Base-by-base conservation (phyloP, 2,797 vertebrate species). In the Crypturellus tataupa region DNA sequence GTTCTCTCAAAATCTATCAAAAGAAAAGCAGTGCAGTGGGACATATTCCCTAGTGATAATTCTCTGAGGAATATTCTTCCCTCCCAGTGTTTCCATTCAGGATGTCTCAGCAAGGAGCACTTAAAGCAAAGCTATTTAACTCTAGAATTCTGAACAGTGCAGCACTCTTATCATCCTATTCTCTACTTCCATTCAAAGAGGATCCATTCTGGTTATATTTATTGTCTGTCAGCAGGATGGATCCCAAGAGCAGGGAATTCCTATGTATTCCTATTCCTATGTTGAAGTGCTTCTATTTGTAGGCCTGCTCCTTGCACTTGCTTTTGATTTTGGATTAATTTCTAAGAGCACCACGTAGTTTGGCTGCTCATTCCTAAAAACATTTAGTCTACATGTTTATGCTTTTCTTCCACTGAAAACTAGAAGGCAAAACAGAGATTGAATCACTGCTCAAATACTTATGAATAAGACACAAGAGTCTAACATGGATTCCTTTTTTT, bases 271-370 rank as follows among this genome's bases (percentile, higher is more conserved):
- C 24, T 51, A 25, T 89, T 94, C 86, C 63, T 72, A 80, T 77
- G 56, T 44, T 71, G 53, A 87, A n/a, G 53, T 93, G 76, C 49
- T 31, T 85, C 84, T 71, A 80, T 56, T 33, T 78, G 60, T 59
- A 86, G 81, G 91, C 4, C 4, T 53, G 6, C 47, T 63, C 24
- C 0, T 0, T 71, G 70, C 79, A 25, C 59, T 90, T 88, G 19
- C 19, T 90, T 93, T 94, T 77, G 71, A 35, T 93, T 85, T 80
- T 75, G 83, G 86, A 95, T 87, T 85, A 85, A 92, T 93, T 94
- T 93, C 33, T 53, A 68, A 80, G 56, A 77, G 56, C 53, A 44
- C 58, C 33, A 58, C 70, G 58, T 90, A 58, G 62, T 15, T 93
- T 89, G 37, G 24, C 37, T 81, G 24, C 70, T 95, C 86, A 69